Evolutionary conservation across 2,888 invertebrate genomes (phyloP).

Genomic region (Serrognathus titanus): DNA sequence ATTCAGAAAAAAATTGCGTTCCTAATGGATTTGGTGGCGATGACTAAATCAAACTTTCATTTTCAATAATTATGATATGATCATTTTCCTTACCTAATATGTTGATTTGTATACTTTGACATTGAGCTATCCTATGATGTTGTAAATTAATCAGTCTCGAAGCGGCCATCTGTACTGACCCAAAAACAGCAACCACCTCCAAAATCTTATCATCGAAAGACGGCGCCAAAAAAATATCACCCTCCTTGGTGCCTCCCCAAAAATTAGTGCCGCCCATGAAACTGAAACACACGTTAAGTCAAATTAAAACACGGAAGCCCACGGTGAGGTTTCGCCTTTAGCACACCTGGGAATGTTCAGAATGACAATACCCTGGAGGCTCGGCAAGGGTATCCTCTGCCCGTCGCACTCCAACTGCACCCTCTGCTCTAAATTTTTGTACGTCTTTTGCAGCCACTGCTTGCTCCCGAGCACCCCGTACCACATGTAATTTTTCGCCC

Average conservation of each 20-base stretch:
- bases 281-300: conserved; percentile 51
- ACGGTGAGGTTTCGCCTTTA: background rate
- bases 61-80: too few relatives aligned
- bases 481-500: conserved; percentile 97
- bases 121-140: conserved; percentile 96
- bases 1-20: too few relatives aligned
- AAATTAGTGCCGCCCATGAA: conserved; percentile 99
- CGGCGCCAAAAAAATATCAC: conserved; percentile 87
- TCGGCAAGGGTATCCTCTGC: conserved; percentile 90
- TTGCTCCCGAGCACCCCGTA: conserved; percentile 79
- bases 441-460: conserved; percentile 83
- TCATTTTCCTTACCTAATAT: conserved; percentile 64
- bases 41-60: too few relatives aligned
- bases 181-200: conserved; percentile 97
- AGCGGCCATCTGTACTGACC: conserved; percentile 96
- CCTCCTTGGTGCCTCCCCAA: conserved; percentile 93
- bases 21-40: too few relatives aligned
- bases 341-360: conserved; percentile 85
- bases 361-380: conserved; percentile 94
- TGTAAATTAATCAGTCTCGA: conserved; percentile 92
- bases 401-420: conserved; percentile 96
- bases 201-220: conserved; percentile 94
- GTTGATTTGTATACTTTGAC: conserved; percentile 92
- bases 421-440: conserved; percentile 92
- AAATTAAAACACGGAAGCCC: conserved; percentile 6